Base-by-base conservation (phyloP, 1,140 invertebrate genomes). In the Cyrtorhinus lividipennis region DNA sequence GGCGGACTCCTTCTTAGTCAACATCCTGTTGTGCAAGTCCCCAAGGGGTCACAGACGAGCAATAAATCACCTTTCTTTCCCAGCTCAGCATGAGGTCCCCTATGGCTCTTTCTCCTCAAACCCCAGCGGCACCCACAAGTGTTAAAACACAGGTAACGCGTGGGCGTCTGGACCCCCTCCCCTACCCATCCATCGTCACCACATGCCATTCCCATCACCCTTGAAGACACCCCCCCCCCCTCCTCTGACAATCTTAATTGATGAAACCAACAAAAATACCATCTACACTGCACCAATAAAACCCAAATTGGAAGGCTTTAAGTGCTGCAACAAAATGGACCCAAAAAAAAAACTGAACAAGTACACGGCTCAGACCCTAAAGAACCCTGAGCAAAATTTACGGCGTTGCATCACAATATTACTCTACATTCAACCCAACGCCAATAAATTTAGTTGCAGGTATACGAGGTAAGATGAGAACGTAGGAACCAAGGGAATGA, bases 61-160 rank as follows among this genome's bases (percentile, higher is more conserved):
- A 3, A 53, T 53, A 53, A 53, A 53, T 53, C 48, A 53, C 48
- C 48, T 53, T 22, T 20, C 20, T 53, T 53, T 20, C 48, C 48
- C 20, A n/a, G n/a, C n/a, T 8, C 48, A 53, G 48, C 48, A 53
- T 53, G 48, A 20, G 48, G 48, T 53, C 48, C 18, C 15, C 30
- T 38, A n/a, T n/a, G n/a, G n/a, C n/a, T n/a, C n/a, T 38, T 15
- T 38, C 30, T 38, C 30, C 30, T 38, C 30, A 38, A 38, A 38
- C 30, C n/a, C n/a, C 30, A 38, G 30, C 30, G 30, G 30, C 30
- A 38, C 30, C 30, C 30, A 57, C 56, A 57, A 57, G 20, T 57
- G 56, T 24, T 57, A 57, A 57, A 57, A 57, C 56, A 57, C 56
- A 57, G 56, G 56, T 57, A 57, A 57, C 20, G 56, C 24, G 56